Base-by-base conservation (phyloP, 2,888 invertebrate species). In the Coelopa pilipes region DNA sequence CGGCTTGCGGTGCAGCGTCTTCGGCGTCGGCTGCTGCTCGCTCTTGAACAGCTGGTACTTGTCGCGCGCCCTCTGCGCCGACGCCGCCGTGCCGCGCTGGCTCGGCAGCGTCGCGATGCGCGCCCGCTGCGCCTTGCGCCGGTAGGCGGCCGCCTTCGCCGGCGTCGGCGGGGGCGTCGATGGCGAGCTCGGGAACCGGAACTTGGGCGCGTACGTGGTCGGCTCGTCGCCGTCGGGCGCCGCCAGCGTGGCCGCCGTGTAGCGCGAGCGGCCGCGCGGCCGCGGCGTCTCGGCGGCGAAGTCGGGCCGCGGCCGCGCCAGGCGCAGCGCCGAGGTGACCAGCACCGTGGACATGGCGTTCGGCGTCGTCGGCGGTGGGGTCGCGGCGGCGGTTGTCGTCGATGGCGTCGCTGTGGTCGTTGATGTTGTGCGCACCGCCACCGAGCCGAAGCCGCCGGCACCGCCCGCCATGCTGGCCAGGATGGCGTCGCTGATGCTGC, bases 151-250 rank as follows among this genome's bases (percentile, higher is more conserved):
- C 1, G 78, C 75, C 7, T 79, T 76, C 10, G 47, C 74, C 75
- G 17, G 69, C 55, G 15, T 59, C 72, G 10, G 59, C 21, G 19
- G 66, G 15, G 19, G 46, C 49, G 11, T 19, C 0, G 76, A 71
- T 10, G 72, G 72, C 15, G 73, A 72, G 17, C 45, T 47, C 1
- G 79, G 75, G 50, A 82, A 78, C 21, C 84, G 83, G 0, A 82
- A 76, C 69, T 83, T 86, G 0, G 88, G 87, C 0, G 87, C 81
- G 78, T 87, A 88, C 0, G 87, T 88, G 1, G 87, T 87, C 46
- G 78, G 78, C 72, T 87, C 86, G 59, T 85, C 85, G 13, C 50
- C 69, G 15, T 80, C 76, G 67, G 82, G 84, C 57, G 78, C 79
- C 0, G 78, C 76, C 10, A 81, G 82, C 1, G 83, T 84, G 15